Conservation (phyloP, 2,797 vertebrate species). For the Cyprinodon diabolis region DNA sequence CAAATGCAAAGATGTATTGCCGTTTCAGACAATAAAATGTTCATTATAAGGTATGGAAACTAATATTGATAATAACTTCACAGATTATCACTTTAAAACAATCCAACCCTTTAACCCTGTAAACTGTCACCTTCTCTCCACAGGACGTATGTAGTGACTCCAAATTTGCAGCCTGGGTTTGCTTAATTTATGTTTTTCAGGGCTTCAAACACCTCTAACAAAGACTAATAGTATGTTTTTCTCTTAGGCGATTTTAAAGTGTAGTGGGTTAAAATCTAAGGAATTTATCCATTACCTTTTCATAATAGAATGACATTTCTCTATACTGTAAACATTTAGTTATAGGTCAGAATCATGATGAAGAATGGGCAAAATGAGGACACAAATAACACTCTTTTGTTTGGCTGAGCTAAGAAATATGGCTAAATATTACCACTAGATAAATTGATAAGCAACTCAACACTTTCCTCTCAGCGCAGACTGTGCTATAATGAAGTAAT, state of each 20-base stretch:
- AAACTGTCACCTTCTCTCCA: too few species aligned
- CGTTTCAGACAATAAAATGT: neutral
- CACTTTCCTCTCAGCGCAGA: conserved; percentile 21
- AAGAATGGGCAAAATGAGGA: conserved; percentile 14
- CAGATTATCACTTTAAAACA: neutral
- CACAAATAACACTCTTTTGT: conserved; percentile 20
- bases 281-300: neutral
- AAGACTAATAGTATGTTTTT: neutral
- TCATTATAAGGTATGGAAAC: neutral
- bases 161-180: too few species aligned
- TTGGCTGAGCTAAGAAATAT: neutral
- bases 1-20: neutral
- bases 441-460: conserved; percentile 49
- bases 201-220: neutral
- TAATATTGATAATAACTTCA: neutral
- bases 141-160: too few species aligned
- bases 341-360: neutral
- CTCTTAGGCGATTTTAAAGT: neutral
- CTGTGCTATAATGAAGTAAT: conserved; percentile 42
- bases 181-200: neutral
- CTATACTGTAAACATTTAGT: conserved; percentile 19
- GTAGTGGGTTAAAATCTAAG: conserved; percentile 1
- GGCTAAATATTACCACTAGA: conserved; percentile 21
- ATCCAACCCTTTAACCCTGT: neutral
- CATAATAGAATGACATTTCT: conserved; percentile 6